Percentiles rank a stretch among this genome's conserved stretches.
Conservation (phyloP, 2,888 invertebrate species). For the Deilephila porcellus region DNA sequence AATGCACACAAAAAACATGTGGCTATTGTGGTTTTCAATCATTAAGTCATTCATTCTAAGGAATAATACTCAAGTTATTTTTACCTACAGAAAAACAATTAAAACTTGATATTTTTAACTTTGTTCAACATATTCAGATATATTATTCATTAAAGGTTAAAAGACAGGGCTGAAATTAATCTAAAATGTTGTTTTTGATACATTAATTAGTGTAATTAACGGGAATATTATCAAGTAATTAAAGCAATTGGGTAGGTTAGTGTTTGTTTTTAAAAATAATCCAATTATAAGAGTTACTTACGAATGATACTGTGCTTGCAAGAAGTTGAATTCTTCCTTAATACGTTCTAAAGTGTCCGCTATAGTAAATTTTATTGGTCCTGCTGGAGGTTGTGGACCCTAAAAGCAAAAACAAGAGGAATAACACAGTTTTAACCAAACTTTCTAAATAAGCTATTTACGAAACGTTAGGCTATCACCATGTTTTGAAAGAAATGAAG, state of each 20-base stretch:
- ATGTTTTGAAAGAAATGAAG: not conserved
- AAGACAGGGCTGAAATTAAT: no score
- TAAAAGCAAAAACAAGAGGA: slow-evolving; percentile 57
- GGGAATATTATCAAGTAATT: not conserved
- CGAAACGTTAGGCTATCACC: not conserved
- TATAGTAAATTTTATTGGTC: slow-evolving; percentile 96
- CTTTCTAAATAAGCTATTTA: not conserved
- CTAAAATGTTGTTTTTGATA: no score
- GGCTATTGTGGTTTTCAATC: no score
- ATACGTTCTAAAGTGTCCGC: slow-evolving; percentile 97
- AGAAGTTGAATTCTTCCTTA: slow-evolving; percentile 97
- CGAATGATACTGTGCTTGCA: slow-evolving; percentile 98
- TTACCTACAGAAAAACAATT: no score
- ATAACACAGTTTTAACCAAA: not conserved
- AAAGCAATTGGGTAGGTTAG: not conserved
- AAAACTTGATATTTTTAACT: no score
- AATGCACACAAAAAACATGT: no score
- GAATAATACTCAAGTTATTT: no score
- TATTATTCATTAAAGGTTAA: no score
- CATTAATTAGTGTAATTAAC: not conserved
- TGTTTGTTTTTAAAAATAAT: not conserved
- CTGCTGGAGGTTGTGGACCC: slow-evolving; percentile 94
- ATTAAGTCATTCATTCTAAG: no score
- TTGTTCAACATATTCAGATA: no score
- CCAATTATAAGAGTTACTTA: slow-evolving; percentile 81